Evolutionary conservation across 2,113 vertebrate species (phyloP).

Genomic region (Speoplatyrhinus poulsoni): DNA sequence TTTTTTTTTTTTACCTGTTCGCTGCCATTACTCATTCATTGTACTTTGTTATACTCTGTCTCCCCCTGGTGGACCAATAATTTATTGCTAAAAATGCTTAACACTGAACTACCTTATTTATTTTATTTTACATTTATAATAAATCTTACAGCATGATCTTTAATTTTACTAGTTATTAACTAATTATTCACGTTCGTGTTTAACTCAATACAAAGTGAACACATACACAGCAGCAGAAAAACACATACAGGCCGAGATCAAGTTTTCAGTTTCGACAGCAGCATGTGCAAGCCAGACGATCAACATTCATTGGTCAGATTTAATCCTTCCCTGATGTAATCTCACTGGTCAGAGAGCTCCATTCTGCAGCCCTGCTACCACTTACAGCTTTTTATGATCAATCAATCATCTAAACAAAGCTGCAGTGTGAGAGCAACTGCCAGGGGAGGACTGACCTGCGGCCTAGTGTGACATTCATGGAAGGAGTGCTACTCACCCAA

Average conservation of each 20-base stretch:
- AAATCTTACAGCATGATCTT: not conserved
- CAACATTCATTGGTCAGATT: slow-evolving; percentile 41
- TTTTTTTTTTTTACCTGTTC: too few relatives aligned
- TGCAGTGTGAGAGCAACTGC: slow-evolving; percentile 49
- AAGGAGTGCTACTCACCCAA: slow-evolving; percentile 73
- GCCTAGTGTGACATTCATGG: slow-evolving; percentile 74
- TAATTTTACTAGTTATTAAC: not conserved
- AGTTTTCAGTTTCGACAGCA: not conserved
- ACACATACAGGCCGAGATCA: not conserved
- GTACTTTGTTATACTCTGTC: slow-evolving; percentile 66
- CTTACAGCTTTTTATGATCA: slow-evolving; percentile 68
- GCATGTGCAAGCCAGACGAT: slow-evolving; percentile 22
- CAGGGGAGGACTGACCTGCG: slow-evolving; percentile 74
- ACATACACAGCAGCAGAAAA: not conserved
- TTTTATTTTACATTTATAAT: not conserved
- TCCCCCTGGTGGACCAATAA: slow-evolving; percentile 63
- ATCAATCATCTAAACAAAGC: slow-evolving; percentile 74
- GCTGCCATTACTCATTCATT: not conserved
- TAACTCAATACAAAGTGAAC: not conserved
- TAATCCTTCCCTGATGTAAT: slow-evolving; percentile 31
- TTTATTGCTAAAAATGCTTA: not conserved
- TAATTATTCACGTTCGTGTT: not conserved
- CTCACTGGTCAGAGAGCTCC: slow-evolving; percentile 16
- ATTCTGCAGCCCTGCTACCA: slow-evolving; percentile 47
- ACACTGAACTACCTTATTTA: not conserved